Conservation (phyloP, 2,113 vertebrate genomes). For the Nothobranchius kuhntae region DNA sequence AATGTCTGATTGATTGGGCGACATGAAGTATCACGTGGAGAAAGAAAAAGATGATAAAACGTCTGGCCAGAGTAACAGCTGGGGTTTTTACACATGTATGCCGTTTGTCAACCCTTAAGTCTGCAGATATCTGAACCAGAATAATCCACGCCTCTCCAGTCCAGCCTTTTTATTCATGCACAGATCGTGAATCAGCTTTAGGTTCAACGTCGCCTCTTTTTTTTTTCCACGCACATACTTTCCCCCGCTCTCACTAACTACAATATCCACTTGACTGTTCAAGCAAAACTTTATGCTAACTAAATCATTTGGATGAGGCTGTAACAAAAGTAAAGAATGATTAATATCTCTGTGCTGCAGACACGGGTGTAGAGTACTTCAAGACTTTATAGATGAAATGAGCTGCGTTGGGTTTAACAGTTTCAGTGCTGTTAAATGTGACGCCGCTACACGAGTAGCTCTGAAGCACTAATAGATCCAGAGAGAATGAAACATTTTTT, state of each 20-base stretch:
- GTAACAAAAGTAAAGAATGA: slow-evolving; percentile 4
- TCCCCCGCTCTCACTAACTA: slow-evolving; percentile 59
- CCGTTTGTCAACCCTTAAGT: slow-evolving; percentile 64
- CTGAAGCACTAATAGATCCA: background rate
- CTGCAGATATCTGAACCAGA: slow-evolving; percentile 75
- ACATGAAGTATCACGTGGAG: background rate
- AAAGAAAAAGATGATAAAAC: background rate
- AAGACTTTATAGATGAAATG: background rate
- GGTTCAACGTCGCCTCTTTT: slow-evolving; percentile 57
- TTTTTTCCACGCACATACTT: slow-evolving; percentile 59
- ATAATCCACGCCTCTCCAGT: slow-evolving; percentile 73
- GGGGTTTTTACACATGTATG: slow-evolving; percentile 48
- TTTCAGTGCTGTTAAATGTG: background rate
- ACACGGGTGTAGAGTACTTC: background rate
- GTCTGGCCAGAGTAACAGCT: background rate
- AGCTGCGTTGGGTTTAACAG: slow-evolving; percentile 6
- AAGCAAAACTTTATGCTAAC: slow-evolving; percentile 77
- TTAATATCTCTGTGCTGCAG: background rate
- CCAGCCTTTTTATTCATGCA: slow-evolving; percentile 76
- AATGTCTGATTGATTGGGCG: slow-evolving; percentile 11
- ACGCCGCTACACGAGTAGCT: background rate
- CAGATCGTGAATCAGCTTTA: slow-evolving; percentile 72
- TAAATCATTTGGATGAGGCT: slow-evolving; percentile 47
- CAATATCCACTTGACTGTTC: slow-evolving; percentile 66
- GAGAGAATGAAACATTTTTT: background rate